Conservation (phyloP, 2,797 vertebrate genomes). For the Leuciscus waleckii region DNA sequence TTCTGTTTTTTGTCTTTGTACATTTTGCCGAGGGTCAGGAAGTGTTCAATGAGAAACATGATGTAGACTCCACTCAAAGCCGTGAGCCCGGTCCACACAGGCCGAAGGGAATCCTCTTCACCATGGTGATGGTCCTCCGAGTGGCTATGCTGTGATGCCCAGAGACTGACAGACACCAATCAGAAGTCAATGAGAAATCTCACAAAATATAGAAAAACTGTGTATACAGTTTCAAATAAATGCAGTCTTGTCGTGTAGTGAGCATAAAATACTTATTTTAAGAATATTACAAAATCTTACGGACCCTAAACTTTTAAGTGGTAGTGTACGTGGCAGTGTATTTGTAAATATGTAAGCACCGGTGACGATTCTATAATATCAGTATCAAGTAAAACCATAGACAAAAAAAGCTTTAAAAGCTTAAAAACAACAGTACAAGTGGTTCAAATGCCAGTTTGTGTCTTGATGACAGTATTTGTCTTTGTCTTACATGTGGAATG, state of each 20-base stretch:
- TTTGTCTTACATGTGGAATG: slow-evolving; percentile 90
- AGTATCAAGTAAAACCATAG: not conserved
- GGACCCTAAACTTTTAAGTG: not conserved
- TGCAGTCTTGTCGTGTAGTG: not conserved
- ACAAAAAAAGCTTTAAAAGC: not conserved
- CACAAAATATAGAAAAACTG: not conserved
- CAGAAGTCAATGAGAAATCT: not conserved
- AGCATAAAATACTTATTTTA: not conserved
- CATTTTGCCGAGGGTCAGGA: slow-evolving; percentile 95
- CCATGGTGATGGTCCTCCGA: slow-evolving; percentile 74
- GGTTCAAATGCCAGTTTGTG: not conserved
- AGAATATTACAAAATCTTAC: not conserved
- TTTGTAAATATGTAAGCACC: not conserved
- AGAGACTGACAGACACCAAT: slow-evolving; percentile 71
- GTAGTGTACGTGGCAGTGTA: not conserved
- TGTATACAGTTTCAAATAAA: not conserved
- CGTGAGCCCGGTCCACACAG: slow-evolving; percentile 93
- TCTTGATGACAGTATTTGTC: slow-evolving; percentile 69
- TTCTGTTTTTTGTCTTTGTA: slow-evolving; percentile 98
- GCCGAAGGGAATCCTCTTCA: slow-evolving; percentile 81
- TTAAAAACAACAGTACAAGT: not conserved
- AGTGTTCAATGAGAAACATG: slow-evolving; percentile 98
- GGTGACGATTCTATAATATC: not conserved
- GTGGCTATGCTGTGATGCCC: slow-evolving; percentile 67
- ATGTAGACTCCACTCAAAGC: slow-evolving; percentile 93